These are phyloP conservation scores for Mechanitis messenoides DNA, from an alignment of 2,888 invertebrate genomes.

Conservation along the genomic window DNA sequence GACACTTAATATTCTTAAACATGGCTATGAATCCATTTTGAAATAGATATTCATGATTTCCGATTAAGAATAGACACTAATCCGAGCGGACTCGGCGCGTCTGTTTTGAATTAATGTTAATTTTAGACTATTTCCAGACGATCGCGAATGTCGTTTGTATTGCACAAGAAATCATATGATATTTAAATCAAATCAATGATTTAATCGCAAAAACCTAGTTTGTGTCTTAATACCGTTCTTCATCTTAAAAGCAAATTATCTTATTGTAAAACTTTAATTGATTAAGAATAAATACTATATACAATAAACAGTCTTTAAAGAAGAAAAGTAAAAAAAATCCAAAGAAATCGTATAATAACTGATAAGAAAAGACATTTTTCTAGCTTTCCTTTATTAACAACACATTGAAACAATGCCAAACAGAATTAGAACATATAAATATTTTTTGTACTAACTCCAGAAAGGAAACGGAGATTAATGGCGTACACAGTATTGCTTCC, in stretches of 20 bases:
- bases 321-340: neutral
- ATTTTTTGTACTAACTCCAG: neutral
- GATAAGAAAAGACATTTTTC: neutral
- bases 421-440: neutral
- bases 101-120: slow-evolving; percentile 33
- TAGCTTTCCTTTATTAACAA: neutral
- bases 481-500: neutral
- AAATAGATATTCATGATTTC: slow-evolving; percentile 20
- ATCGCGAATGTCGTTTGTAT: slow-evolving; percentile 8
- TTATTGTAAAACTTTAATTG: too few relatives aligned
- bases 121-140: slow-evolving; percentile 28
- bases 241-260: too few relatives aligned
- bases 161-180: neutral
- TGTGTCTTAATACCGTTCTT: too few relatives aligned
- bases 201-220: too few relatives aligned
- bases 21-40: slow-evolving; percentile 5
- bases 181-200: neutral
- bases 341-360: neutral
- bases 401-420: slow-evolving; percentile 1
- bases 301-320: too few relatives aligned
- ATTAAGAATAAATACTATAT: too few relatives aligned
- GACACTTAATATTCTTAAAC: too few relatives aligned
- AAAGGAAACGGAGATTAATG: slow-evolving; percentile 4
- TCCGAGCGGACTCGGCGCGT: slow-evolving; percentile 18
- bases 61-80: slow-evolving; percentile 23